Percentiles rank a stretch among this genome's conserved stretches.
Conservation (phyloP, 2,113 vertebrate species). For the Atlantisia rogersi region DNA sequence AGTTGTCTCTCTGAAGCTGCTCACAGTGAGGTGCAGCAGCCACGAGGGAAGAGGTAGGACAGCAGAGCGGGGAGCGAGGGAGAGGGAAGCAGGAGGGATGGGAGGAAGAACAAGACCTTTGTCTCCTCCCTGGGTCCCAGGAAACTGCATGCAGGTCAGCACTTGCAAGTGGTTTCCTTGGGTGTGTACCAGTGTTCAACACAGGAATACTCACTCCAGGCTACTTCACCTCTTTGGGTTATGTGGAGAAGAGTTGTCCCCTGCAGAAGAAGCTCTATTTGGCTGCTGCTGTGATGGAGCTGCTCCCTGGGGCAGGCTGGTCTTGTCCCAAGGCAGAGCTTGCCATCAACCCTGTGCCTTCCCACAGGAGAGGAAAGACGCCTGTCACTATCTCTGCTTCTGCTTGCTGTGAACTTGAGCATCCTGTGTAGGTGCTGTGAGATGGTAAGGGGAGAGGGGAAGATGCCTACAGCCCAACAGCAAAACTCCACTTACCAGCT, state of each 20-base stretch:
- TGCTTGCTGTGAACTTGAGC: neutral
- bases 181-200: neutral
- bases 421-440: neutral
- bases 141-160: neutral
- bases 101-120: neutral
- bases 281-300: neutral
- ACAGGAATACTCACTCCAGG: neutral
- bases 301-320: neutral
- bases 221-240: neutral
- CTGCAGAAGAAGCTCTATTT: neutral
- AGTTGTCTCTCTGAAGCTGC: neutral
- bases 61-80: neutral
- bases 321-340: fast-evolving
- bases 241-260: neutral
- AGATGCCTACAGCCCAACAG: neutral
- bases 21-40: neutral
- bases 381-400: neutral
- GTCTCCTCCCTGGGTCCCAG: neutral
- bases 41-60: neutral
- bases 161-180: neutral
- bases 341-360: neutral
- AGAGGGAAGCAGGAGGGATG: neutral
- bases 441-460: neutral
- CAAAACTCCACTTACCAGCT: neutral
- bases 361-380: neutral